phyloP scores from a whole-genome alignment of 2,888 invertebrate species.

The Clostera curtula region DNA sequence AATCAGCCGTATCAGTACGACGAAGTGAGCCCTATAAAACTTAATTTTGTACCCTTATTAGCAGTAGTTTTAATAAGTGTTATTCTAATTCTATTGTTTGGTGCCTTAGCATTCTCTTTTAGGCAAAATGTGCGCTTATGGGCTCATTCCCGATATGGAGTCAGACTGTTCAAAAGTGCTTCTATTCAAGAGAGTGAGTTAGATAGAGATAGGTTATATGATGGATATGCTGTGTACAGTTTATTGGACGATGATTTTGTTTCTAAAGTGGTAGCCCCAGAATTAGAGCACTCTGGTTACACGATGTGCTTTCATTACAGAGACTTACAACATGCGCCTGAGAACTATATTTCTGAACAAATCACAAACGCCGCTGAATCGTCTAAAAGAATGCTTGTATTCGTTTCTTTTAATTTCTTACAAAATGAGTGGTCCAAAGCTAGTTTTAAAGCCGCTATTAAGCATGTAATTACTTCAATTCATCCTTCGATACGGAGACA shows the following conservation, averaged over 20 bases:
- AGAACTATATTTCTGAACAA: constrained; percentile 77
- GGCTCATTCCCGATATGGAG: constrained; percentile 87
- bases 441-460: constrained; percentile 87
- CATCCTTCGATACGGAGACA: constrained; percentile 79
- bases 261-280: constrained; percentile 80
- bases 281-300: constrained; percentile 81
- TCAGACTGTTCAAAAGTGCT: constrained; percentile 81
- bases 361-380: constrained; percentile 78
- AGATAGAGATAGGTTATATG: constrained; percentile 82
- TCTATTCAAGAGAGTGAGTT: constrained; percentile 74
- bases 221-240: constrained; percentile 92
- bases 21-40: constrained; percentile 79
- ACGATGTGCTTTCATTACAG: constrained; percentile 81
- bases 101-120: constrained; percentile 83
- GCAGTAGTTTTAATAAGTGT: constrained; percentile 83
- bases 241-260: constrained; percentile 84
- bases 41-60: constrained; percentile 82
- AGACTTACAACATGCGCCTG: constrained; percentile 76
- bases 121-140: constrained; percentile 86
- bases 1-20: constrained; percentile 77
- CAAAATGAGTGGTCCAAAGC: constrained; percentile 88
- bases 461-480: constrained; percentile 79
- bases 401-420: constrained; percentile 87
- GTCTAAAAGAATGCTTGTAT: constrained; percentile 82
- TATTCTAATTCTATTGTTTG: constrained; percentile 80